These are phyloP conservation scores for Trachops cirrhosus DNA, from an alignment of 2,797 vertebrate species.

Conservation along the genomic window DNA sequence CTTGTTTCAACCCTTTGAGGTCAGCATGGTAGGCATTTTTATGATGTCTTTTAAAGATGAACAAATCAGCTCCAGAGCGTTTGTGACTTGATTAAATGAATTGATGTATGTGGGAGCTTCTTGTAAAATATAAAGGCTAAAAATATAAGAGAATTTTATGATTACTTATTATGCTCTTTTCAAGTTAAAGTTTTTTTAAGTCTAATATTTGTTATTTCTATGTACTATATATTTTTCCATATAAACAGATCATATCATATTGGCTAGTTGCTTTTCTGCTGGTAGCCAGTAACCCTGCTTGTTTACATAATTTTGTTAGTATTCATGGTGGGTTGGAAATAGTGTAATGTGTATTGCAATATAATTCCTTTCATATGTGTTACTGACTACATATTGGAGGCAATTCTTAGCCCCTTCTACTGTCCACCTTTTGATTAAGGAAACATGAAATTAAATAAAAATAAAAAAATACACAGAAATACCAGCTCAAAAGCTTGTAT, in stretches of 20 bases:
- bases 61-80: constrained; percentile 2
- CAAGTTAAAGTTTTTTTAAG: not conserved
- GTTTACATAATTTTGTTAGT: constrained; percentile 1
- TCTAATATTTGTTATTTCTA: not conserved
- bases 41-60: not conserved
- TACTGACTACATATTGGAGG: not conserved
- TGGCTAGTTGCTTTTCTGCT: not conserved
- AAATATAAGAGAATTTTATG: constrained; percentile 11
- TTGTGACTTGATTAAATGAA: constrained; percentile 18
- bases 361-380: not conserved
- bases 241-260: not conserved
- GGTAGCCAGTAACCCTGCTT: not conserved
- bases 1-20: not conserved
- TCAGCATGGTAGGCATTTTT: constrained; percentile 7
- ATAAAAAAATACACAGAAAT: not conserved
- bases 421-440: constrained; percentile 25
- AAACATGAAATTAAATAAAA: constrained; percentile 41
- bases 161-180: not conserved
- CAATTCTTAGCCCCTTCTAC: not conserved
- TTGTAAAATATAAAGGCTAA: constrained; percentile 33
- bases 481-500: not conserved
- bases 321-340: not conserved
- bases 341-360: not conserved
- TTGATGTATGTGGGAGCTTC: not conserved
- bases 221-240: not conserved